A percentile compares a stretch with the other conserved stretches of the same genome.
phyloP scores from a whole-genome alignment of 2,113 vertebrate genomes.

The Phrynosoma platyrhinos region DNA sequence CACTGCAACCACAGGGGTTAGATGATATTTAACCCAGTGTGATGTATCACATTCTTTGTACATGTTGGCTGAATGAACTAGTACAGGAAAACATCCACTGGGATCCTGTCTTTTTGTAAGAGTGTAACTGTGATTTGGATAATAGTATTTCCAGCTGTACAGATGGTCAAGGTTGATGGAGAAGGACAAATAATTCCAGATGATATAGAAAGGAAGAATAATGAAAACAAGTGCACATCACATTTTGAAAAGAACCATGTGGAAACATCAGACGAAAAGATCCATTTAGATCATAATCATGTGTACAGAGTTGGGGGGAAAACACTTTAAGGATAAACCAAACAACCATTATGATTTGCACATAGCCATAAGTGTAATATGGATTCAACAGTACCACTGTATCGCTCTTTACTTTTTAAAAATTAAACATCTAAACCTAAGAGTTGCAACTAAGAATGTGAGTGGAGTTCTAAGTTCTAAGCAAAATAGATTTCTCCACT shows the following conservation, averaged over 20 bases:
- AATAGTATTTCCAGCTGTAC: slow-evolving; percentile 73
- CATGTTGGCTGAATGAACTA: slow-evolving; percentile 41
- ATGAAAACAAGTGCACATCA: slow-evolving; percentile 57
- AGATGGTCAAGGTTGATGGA: slow-evolving; percentile 57
- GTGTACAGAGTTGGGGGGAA: slow-evolving; percentile 47
- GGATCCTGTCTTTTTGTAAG: slow-evolving; percentile 57
- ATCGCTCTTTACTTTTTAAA: not conserved
- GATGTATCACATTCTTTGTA: slow-evolving; percentile 55
- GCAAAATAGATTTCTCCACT: not conserved
- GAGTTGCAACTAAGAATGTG: not conserved
- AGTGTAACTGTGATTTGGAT: slow-evolving; percentile 60
- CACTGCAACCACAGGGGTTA: slow-evolving; percentile 51
- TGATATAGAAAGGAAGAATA: slow-evolving; percentile 54
- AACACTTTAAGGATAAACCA: slow-evolving; percentile 15
- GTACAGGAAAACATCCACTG: slow-evolving; percentile 53
- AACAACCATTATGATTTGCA: slow-evolving; percentile 29
- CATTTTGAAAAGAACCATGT: slow-evolving; percentile 36
- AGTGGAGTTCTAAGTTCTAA: not conserved
- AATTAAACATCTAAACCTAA: not conserved
- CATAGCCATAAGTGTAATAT: slow-evolving; percentile 4
- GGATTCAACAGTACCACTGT: slow-evolving; percentile 29
- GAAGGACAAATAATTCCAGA: slow-evolving; percentile 63
- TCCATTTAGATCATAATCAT: slow-evolving; percentile 11
- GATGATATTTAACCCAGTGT: slow-evolving; percentile 45
- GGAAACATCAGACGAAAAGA: not conserved